Conservation (phyloP, 2,113 vertebrate genomes). For the Tetrax tetrax region DNA sequence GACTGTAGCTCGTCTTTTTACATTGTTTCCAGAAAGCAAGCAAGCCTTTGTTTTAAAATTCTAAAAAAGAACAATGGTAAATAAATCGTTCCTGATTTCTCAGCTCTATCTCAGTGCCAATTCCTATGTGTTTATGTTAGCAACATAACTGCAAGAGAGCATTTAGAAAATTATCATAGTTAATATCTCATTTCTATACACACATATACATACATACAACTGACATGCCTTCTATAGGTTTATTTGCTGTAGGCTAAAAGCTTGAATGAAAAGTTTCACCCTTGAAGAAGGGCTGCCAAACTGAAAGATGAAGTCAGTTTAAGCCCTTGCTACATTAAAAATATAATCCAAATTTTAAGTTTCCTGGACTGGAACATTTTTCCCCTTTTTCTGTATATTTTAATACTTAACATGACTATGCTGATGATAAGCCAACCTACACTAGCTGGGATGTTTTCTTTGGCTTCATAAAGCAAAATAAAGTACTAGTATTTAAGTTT, state of each 20-base stretch:
- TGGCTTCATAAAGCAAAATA: constrained; percentile 44
- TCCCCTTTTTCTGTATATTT: neutral
- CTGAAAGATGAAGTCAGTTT: constrained; percentile 16
- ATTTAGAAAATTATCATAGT: neutral
- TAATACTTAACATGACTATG: constrained; percentile 14
- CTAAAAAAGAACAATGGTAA: neutral
- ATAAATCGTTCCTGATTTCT: constrained; percentile 5
- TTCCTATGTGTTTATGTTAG: neutral
- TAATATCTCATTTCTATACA: neutral
- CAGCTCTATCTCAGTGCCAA: neutral
- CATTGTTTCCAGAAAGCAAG: constrained; percentile 3
- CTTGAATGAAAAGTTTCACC: neutral
- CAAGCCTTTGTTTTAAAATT: constrained; percentile 5
- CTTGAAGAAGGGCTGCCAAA: neutral
- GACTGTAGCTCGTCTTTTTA: neutral
- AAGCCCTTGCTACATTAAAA: constrained; percentile 8
- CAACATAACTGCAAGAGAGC: neutral
- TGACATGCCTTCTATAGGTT: neutral
- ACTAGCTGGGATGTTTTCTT: constrained; percentile 25
- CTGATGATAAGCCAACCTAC: constrained; percentile 33
- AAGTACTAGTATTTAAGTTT: neutral
- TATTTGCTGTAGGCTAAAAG: neutral
- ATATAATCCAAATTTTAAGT: constrained; percentile 25
- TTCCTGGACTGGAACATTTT: constrained; percentile 16
- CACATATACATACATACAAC: neutral